These are phyloP conservation scores for Sphaerophoria rueppellii DNA, from an alignment of 2,888 invertebrate species.

Conservation along the genomic window DNA sequence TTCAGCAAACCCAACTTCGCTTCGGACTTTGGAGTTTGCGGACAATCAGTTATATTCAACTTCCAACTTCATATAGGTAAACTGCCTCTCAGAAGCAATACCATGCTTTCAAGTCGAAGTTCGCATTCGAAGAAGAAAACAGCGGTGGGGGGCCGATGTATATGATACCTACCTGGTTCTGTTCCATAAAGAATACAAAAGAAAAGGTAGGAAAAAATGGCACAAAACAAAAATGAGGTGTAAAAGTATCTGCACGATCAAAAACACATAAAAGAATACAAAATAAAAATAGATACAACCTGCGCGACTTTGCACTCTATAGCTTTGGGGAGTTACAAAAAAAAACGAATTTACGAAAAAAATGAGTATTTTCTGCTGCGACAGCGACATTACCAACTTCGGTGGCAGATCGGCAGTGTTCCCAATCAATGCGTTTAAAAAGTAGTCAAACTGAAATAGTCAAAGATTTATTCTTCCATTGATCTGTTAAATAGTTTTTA, in stretches of 20 bases:
- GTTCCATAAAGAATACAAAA: constrained; percentile 34
- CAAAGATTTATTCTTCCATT: no score
- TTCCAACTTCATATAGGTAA: constrained; percentile 22
- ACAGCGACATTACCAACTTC: constrained; percentile 55
- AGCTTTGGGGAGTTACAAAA: constrained; percentile 34
- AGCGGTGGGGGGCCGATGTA: constrained; percentile 1
- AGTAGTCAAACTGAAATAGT: no score
- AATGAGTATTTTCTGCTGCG: constrained; percentile 40
- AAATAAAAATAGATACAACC: constrained; percentile 61
- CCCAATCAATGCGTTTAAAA: constrained; percentile 3
- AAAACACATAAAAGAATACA: constrained; percentile 39
- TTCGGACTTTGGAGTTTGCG: constrained; percentile 42
- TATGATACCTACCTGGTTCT: constrained; percentile 25
- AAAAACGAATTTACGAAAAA: constrained; percentile 11
- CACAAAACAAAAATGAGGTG: constrained; percentile 56
- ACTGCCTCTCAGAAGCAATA: constrained; percentile 48
- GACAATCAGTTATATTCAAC: constrained; percentile 36
- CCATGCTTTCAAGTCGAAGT: constrained; percentile 20
- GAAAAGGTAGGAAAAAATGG: constrained; percentile 12
- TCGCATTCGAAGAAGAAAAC: not conserved
- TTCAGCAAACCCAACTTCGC: not conserved
- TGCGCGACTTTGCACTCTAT: constrained; percentile 64
- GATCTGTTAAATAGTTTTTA: no score
- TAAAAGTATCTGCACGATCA: constrained; percentile 68
- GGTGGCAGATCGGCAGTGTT: constrained; percentile 46